phyloP scores from a whole-genome alignment of 2,797 vertebrate species.

The Channa striata region DNA sequence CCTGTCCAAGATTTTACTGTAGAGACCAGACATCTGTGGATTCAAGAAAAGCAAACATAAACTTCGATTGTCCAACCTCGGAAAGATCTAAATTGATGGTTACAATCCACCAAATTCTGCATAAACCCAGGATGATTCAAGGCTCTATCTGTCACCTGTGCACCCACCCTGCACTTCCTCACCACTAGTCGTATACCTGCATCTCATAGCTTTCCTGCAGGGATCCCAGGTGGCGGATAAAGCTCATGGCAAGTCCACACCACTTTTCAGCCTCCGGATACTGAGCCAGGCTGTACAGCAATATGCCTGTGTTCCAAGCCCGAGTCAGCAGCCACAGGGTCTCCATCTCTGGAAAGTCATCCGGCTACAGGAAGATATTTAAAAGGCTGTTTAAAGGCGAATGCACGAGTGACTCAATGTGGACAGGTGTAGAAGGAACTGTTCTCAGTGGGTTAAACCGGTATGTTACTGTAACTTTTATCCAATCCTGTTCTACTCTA shows the following conservation, averaged over 20 bases:
- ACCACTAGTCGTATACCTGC: slow-evolving; percentile 81
- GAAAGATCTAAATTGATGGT: neutral
- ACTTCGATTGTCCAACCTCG: neutral
- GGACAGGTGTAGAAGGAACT: slow-evolving; percentile 35
- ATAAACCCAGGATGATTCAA: slow-evolving; percentile 14
- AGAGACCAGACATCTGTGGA: slow-evolving; percentile 89
- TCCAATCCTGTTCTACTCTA: slow-evolving; percentile 48
- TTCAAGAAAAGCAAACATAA: slow-evolving; percentile 30
- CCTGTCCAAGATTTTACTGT: slow-evolving; percentile 88
- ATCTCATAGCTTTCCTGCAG: slow-evolving; percentile 90
- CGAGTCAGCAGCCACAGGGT: slow-evolving; percentile 92
- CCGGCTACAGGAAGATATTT: slow-evolving; percentile 75
- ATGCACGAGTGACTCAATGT: slow-evolving; percentile 53
- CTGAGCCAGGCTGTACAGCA: slow-evolving; percentile 85
- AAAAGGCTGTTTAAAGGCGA: slow-evolving; percentile 51
- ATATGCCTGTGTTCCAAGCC: slow-evolving; percentile 93
- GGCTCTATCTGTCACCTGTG: slow-evolving; percentile 1
- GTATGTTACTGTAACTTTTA: slow-evolving; percentile 39
- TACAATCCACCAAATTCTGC: neutral
- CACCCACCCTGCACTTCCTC: neutral
- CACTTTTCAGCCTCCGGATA: slow-evolving; percentile 90
- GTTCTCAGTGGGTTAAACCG: slow-evolving; percentile 15
- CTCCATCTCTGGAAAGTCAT: slow-evolving; percentile 90
- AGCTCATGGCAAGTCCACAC: slow-evolving; percentile 90
- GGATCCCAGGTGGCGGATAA: slow-evolving; percentile 87